These are phyloP conservation scores for Baronia brevicornis DNA, from an alignment of 2,888 invertebrate species.

Conservation along the genomic window DNA sequence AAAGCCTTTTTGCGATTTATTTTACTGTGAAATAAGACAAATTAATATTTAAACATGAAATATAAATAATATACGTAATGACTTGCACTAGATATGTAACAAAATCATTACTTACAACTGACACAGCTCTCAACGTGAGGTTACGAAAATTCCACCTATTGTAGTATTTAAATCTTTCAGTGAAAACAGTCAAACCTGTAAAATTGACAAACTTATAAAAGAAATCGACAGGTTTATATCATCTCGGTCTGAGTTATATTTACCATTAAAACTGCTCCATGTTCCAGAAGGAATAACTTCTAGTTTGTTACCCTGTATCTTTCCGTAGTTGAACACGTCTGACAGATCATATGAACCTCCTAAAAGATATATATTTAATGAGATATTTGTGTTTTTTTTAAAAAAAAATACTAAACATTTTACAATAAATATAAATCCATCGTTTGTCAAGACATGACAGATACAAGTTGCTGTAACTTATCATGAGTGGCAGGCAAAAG, in stretches of 20 bases:
- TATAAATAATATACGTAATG: background rate
- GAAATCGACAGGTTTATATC: no score
- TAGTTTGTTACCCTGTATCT: slow-evolving; percentile 50
- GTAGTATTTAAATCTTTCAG: slow-evolving; percentile 53
- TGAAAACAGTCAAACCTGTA: slow-evolving; percentile 38
- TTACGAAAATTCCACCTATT: slow-evolving; percentile 61
- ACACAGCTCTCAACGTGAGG: slow-evolving; percentile 53
- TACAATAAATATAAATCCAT: background rate
- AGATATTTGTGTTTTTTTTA: slow-evolving; percentile 4
- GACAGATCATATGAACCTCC: slow-evolving; percentile 32
- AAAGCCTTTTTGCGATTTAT: no score
- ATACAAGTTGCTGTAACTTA: no score
- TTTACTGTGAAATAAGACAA: no score
- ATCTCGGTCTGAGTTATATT: no score
- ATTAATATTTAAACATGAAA: no score
- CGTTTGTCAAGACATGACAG: no score
- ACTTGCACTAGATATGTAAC: background rate
- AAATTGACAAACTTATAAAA: no score
- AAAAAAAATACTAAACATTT: background rate
- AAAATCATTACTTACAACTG: slow-evolving; percentile 37
- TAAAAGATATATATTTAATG: slow-evolving; percentile 24
- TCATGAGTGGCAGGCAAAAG: no score
- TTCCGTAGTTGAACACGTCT: slow-evolving; percentile 57
- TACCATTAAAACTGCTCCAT: slow-evolving; percentile 38
- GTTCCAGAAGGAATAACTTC: slow-evolving; percentile 36